Evolutionary conservation across 1,140 invertebrate species (phyloP).

Genomic region (Drosophila nebulosa): DNA sequence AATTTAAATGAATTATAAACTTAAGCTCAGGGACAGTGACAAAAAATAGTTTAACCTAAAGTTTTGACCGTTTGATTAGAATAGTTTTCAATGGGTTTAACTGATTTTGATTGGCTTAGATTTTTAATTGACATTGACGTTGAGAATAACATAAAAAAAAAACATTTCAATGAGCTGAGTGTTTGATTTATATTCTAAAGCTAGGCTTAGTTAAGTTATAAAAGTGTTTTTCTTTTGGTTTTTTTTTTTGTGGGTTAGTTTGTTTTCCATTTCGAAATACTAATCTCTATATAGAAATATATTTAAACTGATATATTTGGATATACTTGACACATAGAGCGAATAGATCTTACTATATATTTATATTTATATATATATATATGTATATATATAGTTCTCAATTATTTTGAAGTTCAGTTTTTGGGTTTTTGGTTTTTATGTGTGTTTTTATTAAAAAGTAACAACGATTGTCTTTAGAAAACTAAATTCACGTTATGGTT

Average conservation of each 20-base stretch:
- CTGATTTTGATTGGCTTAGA: slow-evolving; percentile 2
- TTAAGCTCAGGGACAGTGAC: not conserved
- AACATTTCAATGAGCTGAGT: not conserved
- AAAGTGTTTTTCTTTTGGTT: slow-evolving; percentile 27
- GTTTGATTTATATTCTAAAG: slow-evolving; percentile 24
- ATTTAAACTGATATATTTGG: slow-evolving; percentile 60
- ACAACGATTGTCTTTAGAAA: slow-evolving; percentile 78
- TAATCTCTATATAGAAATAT: slow-evolving; percentile 14
- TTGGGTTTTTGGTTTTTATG: not conserved
- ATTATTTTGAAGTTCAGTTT: not conserved
- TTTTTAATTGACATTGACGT: slow-evolving; percentile 54
- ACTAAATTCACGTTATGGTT: slow-evolving; percentile 68
- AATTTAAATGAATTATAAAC: not conserved
- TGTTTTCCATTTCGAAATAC: slow-evolving; percentile 38
- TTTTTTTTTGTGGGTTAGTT: slow-evolving; percentile 33
- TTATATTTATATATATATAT: too few species aligned
- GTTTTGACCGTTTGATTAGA: not conserved
- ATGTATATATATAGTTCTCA: slow-evolving; percentile 14
- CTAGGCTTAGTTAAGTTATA: slow-evolving; percentile 49
- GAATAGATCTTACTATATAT: not conserved
- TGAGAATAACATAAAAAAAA: not conserved
- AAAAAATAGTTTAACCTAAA: too few species aligned
- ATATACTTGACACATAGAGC: slow-evolving; percentile 45
- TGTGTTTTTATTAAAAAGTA: slow-evolving; percentile 50
- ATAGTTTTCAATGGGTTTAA: not conserved